Conservation (phyloP, 1,140 invertebrate species). For the Periplaneta americana region DNA sequence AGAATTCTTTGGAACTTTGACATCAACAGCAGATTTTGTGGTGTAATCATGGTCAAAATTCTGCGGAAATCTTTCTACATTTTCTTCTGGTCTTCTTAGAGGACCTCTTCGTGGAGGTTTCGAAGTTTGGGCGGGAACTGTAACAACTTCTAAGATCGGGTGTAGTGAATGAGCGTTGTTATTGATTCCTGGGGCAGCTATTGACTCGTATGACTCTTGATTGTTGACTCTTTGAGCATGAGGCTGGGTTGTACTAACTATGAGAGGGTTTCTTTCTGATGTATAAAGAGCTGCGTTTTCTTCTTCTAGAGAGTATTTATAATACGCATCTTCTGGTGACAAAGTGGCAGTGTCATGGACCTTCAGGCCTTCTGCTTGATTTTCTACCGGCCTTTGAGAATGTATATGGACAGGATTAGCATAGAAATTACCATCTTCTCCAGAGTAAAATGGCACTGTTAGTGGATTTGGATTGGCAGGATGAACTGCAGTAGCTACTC, state of each 20-base stretch:
- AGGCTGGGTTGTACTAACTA: neutral
- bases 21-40: too few relatives aligned
- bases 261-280: neutral
- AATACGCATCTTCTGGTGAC: neutral
- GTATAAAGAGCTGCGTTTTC: neutral
- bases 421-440: constrained; percentile 13
- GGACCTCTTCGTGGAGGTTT: neutral
- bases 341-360: too few relatives aligned
- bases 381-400: neutral
- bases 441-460: constrained; percentile 12
- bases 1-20: neutral
- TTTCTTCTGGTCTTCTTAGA: neutral
- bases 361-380: neutral
- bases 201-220: neutral
- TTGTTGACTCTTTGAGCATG: neutral
- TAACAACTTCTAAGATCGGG: neutral
- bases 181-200: neutral
- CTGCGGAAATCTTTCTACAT: too few relatives aligned
- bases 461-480: constrained; percentile 1
- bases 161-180: neutral
- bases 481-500: neutral
- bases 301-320: neutral
- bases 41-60: neutral
- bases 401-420: neutral
- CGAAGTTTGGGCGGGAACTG: neutral